Conservation (phyloP, 2,888 invertebrate species). For the Neoaliturus tenellus region DNA sequence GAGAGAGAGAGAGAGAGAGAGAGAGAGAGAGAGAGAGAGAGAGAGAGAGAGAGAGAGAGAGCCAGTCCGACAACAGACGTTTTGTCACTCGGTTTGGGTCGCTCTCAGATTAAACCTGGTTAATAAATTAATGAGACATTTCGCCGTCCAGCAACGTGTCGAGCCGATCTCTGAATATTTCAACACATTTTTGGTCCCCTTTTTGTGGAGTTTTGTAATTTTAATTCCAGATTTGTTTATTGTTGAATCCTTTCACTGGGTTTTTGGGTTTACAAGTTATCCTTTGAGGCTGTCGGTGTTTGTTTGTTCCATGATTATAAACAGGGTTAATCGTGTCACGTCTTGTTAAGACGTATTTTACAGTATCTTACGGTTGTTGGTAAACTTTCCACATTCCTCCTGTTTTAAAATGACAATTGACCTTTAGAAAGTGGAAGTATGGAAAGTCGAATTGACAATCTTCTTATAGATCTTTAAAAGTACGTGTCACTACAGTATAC, state of each 20-base stretch:
- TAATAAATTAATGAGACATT: slow-evolving; percentile 37
- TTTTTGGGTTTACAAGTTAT: not conserved
- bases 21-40: no score
- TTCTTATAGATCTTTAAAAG: no score
- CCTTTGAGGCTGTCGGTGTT: not conserved
- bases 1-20: no score
- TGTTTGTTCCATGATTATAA: no score
- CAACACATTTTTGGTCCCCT: not conserved
- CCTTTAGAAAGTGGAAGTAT: no score
- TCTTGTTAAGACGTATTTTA: no score
- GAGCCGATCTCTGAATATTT: not conserved
- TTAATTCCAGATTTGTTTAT: not conserved
- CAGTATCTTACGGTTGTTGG: no score
- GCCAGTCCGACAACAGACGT: slow-evolving; percentile 28
- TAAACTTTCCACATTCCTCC: no score
- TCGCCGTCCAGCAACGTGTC: not conserved
- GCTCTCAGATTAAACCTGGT: not conserved
- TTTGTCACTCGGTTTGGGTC: slow-evolving; percentile 22
- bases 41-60: not conserved
- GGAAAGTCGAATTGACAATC: no score
- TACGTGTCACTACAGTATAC: no score
- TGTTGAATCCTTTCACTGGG: not conserved
- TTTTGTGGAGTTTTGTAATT: slow-evolving; percentile 3
- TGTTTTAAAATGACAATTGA: no score
- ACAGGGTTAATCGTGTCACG: no score